phyloP scores from a whole-genome alignment of 64 coral and sea anemone genomes.

The Montipora efflorescens region DNA sequence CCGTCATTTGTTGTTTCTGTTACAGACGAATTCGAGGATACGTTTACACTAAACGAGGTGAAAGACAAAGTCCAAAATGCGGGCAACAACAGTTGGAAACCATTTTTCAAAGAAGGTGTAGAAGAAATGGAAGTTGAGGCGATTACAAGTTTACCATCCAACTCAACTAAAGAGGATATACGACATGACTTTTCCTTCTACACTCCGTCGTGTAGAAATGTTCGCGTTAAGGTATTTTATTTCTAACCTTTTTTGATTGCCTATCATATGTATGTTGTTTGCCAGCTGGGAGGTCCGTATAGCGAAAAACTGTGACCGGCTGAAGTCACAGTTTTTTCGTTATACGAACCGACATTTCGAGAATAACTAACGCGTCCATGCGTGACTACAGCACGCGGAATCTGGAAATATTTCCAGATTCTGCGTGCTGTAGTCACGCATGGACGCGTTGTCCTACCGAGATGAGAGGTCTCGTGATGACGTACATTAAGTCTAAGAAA shows the following conservation, averaged over 20 bases:
- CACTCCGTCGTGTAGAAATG: slow-evolving; percentile 17
- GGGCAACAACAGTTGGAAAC: not conserved
- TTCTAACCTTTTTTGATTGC: not conserved
- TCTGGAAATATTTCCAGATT: too few relatives aligned
- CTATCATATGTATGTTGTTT: too few relatives aligned
- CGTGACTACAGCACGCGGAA: too few relatives aligned
- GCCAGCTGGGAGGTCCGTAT: too few relatives aligned
- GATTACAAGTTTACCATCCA: not conserved
- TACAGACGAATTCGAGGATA: slow-evolving; percentile 17
- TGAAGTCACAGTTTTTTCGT: too few relatives aligned
- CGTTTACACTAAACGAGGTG: slow-evolving; percentile 15
- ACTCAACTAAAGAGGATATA: not conserved
- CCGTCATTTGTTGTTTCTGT: not conserved
- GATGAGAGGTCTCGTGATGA: too few relatives aligned
- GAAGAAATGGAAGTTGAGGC: slow-evolving; percentile 8
- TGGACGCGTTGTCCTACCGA: too few relatives aligned
- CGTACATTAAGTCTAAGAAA: too few relatives aligned
- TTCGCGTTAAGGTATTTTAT: slow-evolving; percentile 6
- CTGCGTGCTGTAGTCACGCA: too few relatives aligned
- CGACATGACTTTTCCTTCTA: slow-evolving; percentile 15
- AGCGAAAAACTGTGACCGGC: too few relatives aligned
- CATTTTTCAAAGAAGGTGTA: not conserved
- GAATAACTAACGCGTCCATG: too few relatives aligned
- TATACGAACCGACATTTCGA: too few relatives aligned
- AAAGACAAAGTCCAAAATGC: not conserved